Base-by-base conservation (phyloP, 1,140 invertebrate species). In the Lanistes nyassanus region DNA sequence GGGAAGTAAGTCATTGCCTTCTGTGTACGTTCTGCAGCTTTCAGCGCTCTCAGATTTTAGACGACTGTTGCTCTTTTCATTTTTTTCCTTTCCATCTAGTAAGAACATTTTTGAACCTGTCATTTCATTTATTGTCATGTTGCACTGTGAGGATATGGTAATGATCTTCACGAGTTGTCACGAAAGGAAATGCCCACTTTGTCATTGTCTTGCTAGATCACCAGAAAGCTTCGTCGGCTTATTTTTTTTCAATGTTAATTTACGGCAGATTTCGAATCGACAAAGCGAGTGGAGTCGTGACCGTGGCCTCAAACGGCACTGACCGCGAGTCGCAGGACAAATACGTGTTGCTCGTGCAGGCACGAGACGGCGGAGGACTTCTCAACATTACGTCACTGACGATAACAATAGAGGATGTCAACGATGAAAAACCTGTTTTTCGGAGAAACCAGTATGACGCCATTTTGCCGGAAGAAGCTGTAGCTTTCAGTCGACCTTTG, bases 361-460 rank as follows among this genome's bases (percentile, higher is more conserved):
- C 76, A 23, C 39, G 53, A 19, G 76, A 78, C 39, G 65, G 70
- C 3, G 66, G 66, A 13, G 73, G 56, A 11, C 47, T 56, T 5
- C 66, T 47, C 13, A 53, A 55, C 31, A 64, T 58, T 1, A 72
- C 39, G 58, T 58, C 72, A 11, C 47, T 80, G 21, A 74, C 47
- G 19, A 53, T 80, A 9, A 64, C 5, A 53, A 64, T 80, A 26
- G 21, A 21, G 23, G 82, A 83, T 76, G 75, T 70, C 16, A 82
- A 83, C 78, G 82, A 83, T 67, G 76, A 82, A 47, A 39, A 67
- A 23, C 82, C 82, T 39, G 34, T 69, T 19, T 83, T 83, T 37
- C 79, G 19, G 3, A 34, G 29, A 42, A 37, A 51, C 51, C 39
- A 47, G 36, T 77, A 74, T 36, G 70, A 77, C 9, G 76, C 37